Conservation (phyloP, 1,140 invertebrate genomes). For the Wiebesia pumilae region DNA sequence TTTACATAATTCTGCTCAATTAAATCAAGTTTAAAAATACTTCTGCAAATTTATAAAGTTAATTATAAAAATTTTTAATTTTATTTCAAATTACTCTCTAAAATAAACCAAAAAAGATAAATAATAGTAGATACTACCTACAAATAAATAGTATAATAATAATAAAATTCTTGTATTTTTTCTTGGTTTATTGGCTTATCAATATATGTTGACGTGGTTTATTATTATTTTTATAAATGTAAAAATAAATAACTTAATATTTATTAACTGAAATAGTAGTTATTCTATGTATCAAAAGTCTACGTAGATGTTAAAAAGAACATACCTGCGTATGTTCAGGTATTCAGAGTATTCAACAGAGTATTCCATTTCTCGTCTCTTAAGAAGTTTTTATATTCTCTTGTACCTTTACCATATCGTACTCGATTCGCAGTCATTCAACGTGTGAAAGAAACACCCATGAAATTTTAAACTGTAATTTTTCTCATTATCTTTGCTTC, state of each 20-base stretch:
- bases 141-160: too few relatives aligned
- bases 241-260: neutral
- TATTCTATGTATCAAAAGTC: neutral
- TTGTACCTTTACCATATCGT: neutral
- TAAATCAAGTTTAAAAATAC: too few relatives aligned
- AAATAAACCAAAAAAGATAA: too few relatives aligned
- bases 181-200: too few relatives aligned
- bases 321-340: neutral
- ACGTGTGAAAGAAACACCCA: conserved; percentile 14
- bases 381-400: neutral
- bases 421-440: conserved; percentile 25
- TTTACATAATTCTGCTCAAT: too few relatives aligned
- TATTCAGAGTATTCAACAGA: neutral
- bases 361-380: conserved; percentile 18
- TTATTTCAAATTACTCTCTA: too few relatives aligned
- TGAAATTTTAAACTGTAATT: conserved; percentile 39
- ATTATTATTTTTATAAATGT: neutral
- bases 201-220: too few relatives aligned
- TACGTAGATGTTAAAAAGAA: neutral
- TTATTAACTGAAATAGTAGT: neutral
- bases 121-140: too few relatives aligned
- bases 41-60: too few relatives aligned
- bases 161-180: too few relatives aligned
- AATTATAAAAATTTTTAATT: too few relatives aligned
- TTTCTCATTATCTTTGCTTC: neutral